phyloP scores from a whole-genome alignment of 2,797 vertebrate genomes.

The Astyanax mexicanus region DNA sequence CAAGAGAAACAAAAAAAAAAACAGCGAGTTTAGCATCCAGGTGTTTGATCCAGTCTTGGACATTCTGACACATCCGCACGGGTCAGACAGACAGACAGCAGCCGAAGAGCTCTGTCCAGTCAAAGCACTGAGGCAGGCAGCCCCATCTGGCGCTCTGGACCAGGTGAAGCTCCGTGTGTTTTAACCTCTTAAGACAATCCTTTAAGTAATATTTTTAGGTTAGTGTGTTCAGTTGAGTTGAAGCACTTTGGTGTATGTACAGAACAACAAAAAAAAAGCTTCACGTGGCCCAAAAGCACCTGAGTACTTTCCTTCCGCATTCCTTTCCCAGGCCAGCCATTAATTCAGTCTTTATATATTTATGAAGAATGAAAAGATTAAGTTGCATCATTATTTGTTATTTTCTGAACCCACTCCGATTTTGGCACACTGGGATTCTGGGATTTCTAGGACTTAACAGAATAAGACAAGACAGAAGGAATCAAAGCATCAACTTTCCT shows the following conservation, averaged over 20 bases:
- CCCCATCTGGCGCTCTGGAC: constrained; percentile 51
- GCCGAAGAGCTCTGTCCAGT: constrained; percentile 56
- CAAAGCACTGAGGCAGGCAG: constrained; percentile 47
- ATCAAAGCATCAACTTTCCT: too few species aligned
- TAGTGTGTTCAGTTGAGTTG: background rate
- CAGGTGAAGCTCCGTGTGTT: constrained; percentile 50
- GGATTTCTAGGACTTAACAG: background rate
- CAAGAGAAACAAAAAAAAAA: constrained; percentile 32
- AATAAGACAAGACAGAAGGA: too few species aligned
- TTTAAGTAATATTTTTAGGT: background rate
- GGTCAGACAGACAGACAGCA: constrained; percentile 60
- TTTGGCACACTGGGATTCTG: background rate
- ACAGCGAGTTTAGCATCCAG: constrained; percentile 65
- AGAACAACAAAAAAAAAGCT: constrained; percentile 41
- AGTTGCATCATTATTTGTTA: background rate
- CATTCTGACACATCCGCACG: constrained; percentile 57
- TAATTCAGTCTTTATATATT: background rate
- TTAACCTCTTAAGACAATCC: constrained; percentile 8
- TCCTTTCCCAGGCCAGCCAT: constrained; percentile 25
- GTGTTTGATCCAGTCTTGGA: constrained; percentile 69
- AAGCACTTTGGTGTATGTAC: constrained; percentile 15
- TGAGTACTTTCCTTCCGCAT: constrained; percentile 56
- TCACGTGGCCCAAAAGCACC: constrained; percentile 56
- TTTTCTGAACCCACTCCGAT: background rate
- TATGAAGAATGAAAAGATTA: background rate